Evolutionary conservation across 2,113 vertebrate genomes (phyloP), one percentile per base, ranked within the genome.

Genomic region (Dromaius novaehollandiae): DNA sequence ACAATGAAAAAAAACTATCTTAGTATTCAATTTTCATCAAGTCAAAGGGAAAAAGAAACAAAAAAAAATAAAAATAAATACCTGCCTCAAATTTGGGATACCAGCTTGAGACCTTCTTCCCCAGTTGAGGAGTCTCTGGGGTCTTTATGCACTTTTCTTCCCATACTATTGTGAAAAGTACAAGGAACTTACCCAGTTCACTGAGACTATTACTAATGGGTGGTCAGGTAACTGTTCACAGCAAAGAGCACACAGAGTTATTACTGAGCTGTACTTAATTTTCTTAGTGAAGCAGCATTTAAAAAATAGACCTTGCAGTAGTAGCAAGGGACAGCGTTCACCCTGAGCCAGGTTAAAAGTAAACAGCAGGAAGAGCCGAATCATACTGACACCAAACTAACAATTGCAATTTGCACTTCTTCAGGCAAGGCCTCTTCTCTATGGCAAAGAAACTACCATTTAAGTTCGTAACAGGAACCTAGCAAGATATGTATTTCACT

Each of bases 361-460:
- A 10, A 91, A 16, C 15, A 77, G 85, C 63, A 90, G 75, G 38
- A 96, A 80, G 64, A 88, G 44, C 38, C 14, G 28, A 5, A 0
- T 58, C 73, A 77, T 42, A 55, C 56, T 18, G 40, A 76, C 16
- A 12, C 8, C 78, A 91, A 44, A 30, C 42, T 9, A 76, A 36
- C 17, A 44, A 80, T 1, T 69, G 19, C 53, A 88, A 80, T 83
- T 65, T 58, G 40, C 40, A 66, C 88, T 88, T 91, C 58, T 48
- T 82, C 71, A 89, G 61, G 53, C 0, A 1, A 93, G 63, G 13
- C 61, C 18, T 69, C 0, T 0, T 42, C 56, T 2, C 0, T 30
- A 32, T 19, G 22, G 69, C 53, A 90, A 53, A 88, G 17, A 0
- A 1, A 69, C 48, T 42, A 22, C 25, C 40, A 14, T 14, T 50